phyloP scores from a whole-genome alignment of 2,888 invertebrate species.

The Malthinus flaveolus region DNA sequence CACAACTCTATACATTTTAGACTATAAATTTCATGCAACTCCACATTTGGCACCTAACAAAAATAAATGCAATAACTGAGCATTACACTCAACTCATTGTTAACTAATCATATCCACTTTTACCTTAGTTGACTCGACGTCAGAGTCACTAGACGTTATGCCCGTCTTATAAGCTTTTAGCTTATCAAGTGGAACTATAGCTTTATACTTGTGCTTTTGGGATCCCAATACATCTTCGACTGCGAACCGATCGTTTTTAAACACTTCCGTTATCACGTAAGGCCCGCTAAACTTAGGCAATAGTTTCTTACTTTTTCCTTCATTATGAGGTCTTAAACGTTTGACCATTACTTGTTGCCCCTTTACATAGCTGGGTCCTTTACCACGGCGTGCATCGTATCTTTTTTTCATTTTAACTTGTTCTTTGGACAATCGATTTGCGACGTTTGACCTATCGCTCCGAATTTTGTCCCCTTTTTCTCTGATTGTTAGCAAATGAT shows the following conservation, averaged over 20 bases:
- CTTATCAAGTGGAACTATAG: not conserved
- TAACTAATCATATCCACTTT: no score
- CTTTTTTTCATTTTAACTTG: not conserved
- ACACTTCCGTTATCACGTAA: not conserved
- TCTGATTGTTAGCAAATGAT: no score
- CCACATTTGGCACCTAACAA: no score
- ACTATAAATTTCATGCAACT: no score
- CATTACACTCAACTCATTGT: no score
- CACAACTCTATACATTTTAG: no score
- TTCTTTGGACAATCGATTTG: no score
- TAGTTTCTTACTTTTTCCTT: constrained; percentile 6
- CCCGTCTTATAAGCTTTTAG: not conserved
- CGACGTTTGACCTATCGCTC: no score
- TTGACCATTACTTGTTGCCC: not conserved
- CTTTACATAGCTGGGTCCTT: not conserved
- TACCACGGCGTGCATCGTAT: not conserved
- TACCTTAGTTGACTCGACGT: no score
- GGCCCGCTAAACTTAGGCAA: constrained; percentile 8
- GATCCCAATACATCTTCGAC: not conserved
- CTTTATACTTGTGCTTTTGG: constrained; percentile 1
- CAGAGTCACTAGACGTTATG: no score
- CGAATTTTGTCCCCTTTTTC: no score
- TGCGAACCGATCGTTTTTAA: not conserved
- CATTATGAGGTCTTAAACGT: not conserved
- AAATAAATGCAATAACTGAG: no score